Conservation (phyloP, 1,140 invertebrate species). For the Drosophila hydei region DNA sequence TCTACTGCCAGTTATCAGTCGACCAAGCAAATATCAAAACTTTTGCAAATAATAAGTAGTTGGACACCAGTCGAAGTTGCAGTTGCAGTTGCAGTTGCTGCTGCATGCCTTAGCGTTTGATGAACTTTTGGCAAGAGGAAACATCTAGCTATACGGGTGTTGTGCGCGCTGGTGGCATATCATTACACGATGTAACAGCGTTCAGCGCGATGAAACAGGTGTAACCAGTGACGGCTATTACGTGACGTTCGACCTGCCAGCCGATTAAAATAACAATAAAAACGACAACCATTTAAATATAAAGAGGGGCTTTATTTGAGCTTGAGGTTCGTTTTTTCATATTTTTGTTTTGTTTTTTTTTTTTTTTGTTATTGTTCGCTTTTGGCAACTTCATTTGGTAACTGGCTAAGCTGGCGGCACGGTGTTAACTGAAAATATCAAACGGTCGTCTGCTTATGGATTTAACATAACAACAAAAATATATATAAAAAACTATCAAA, state of each 20-base stretch:
- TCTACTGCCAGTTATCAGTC: conserved; percentile 29
- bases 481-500: conserved; percentile 34
- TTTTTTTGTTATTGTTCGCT: conserved; percentile 26
- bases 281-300: conserved; percentile 26
- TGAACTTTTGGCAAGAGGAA: conserved; percentile 66
- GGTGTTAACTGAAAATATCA: conserved; percentile 43
- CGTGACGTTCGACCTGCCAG: conserved; percentile 65
- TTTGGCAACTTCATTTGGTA: conserved; percentile 42
- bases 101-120: conserved; percentile 66
- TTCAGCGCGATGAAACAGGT: conserved; percentile 65
- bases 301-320: conserved; percentile 34
- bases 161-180: conserved; percentile 67
- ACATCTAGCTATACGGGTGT: conserved; percentile 47
- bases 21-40: conserved; percentile 31
- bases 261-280: conserved; percentile 53
- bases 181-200: conserved; percentile 63
- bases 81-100: conserved; percentile 34
- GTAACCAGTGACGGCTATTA: conserved; percentile 75
- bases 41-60: conserved; percentile 41
- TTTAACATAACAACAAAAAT: conserved; percentile 63
- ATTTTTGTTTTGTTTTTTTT: conserved; percentile 21
- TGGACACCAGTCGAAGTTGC: conserved; percentile 15
- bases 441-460: conserved; percentile 38
- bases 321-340: conserved; percentile 20
- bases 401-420: conserved; percentile 13